Evolutionary conservation across 2,113 vertebrate genomes (phyloP).

Genomic region (Daubentonia madagascariensis): DNA sequence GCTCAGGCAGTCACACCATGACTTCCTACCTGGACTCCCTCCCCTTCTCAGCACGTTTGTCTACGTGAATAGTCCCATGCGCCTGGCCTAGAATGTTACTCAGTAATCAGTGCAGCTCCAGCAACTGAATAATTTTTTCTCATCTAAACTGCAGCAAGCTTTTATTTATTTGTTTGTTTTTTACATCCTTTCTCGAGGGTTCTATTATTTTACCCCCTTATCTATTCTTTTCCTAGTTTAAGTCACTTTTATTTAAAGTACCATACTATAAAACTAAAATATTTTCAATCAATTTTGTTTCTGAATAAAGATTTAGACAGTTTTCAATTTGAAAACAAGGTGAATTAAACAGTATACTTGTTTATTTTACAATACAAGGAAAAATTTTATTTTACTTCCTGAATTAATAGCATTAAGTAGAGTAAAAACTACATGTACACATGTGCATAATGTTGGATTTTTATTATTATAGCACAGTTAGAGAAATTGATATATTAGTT

Average conservation of each 20-base stretch:
- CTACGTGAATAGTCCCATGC: fast-evolving
- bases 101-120: background rate
- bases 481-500: background rate
- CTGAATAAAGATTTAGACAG: background rate
- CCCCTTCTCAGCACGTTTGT: background rate
- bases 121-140: background rate
- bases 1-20: background rate
- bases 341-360: background rate
- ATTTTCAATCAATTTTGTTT: background rate
- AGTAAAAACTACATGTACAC: background rate
- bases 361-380: background rate
- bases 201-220: background rate
- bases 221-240: background rate
- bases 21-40: background rate
- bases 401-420: background rate
- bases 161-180: background rate
- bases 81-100: background rate
- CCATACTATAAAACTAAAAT: background rate
- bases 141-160: background rate
- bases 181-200: background rate
- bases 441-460: background rate
- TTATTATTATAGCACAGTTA: background rate
- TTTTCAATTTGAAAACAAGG: background rate
- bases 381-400: background rate
- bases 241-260: background rate